Conservation (phyloP, 2,888 invertebrate species). For the Liodrosophila aerea region DNA sequence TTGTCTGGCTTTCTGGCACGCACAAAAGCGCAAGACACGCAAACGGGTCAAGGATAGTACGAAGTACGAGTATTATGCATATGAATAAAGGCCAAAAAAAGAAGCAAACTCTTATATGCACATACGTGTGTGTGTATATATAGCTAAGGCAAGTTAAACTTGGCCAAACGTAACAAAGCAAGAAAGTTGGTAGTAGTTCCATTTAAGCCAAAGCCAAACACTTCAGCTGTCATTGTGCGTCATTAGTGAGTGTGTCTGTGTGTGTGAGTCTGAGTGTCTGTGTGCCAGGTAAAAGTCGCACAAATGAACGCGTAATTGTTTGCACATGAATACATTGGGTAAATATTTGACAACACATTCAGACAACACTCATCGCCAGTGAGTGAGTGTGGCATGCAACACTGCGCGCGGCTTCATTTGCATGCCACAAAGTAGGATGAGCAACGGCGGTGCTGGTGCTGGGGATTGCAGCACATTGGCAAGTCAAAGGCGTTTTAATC, state of each 20-base stretch:
- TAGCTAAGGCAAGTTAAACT: constrained; percentile 13
- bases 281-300: constrained; percentile 55
- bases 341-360: constrained; percentile 62
- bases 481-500: constrained; percentile 75
- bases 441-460: too few relatives aligned
- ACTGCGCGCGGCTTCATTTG: constrained; percentile 53
- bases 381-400: constrained; percentile 31
- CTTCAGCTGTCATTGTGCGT: constrained; percentile 40
- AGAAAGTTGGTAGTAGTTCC: constrained; percentile 13
- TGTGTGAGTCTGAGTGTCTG: constrained; percentile 3
- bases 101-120: constrained; percentile 30
- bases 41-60: constrained; percentile 67
- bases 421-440: constrained; percentile 50
- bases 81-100: constrained; percentile 48
- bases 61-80: constrained; percentile 50
- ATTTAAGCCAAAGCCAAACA: constrained; percentile 30
- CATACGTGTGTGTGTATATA: background rate
- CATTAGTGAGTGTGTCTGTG: background rate
- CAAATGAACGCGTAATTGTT: constrained; percentile 74
- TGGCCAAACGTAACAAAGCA: constrained; percentile 27
- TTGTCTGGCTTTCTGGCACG: constrained; percentile 49
- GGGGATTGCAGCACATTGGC: constrained; percentile 53
- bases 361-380: constrained; percentile 17
- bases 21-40: constrained; percentile 65
- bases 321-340: constrained; percentile 73